These are phyloP conservation scores for Macaria liturata DNA, from an alignment of 2,888 invertebrate genomes.

Conservation along the genomic window DNA sequence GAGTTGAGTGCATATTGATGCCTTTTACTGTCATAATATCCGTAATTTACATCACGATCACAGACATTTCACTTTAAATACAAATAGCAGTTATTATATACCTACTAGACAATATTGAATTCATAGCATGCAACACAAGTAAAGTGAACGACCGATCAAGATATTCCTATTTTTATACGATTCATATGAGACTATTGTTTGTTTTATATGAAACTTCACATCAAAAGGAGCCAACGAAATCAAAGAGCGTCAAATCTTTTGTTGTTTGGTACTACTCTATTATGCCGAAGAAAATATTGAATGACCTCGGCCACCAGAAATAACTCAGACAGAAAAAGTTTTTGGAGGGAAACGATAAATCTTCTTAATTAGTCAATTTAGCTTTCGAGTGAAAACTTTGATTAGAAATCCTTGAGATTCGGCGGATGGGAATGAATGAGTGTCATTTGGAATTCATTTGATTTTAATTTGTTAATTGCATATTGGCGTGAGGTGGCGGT, in stretches of 20 bases:
- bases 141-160: too few relatives aligned
- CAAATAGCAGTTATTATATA: too few relatives aligned
- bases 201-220: slow-evolving; percentile 48
- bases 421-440: slow-evolving; percentile 33
- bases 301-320: slow-evolving; percentile 60
- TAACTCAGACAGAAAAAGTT: slow-evolving; percentile 57
- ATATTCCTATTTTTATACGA: too few relatives aligned
- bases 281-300: slow-evolving; percentile 62
- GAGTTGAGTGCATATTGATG: too few relatives aligned
- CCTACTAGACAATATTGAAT: too few relatives aligned
- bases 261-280: slow-evolving; percentile 45
- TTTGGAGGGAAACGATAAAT: slow-evolving; percentile 75
- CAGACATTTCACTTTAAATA: too few relatives aligned
- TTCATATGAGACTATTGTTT: slow-evolving; percentile 13
- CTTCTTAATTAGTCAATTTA: slow-evolving; percentile 76
- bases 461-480: slow-evolving; percentile 23
- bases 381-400: slow-evolving; percentile 66
- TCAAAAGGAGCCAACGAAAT: slow-evolving; percentile 62
- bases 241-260: slow-evolving; percentile 52
- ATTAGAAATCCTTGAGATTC: slow-evolving; percentile 63
- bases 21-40: too few relatives aligned
- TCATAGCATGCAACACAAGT: too few relatives aligned
- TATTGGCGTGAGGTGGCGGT: slow-evolving; percentile 5
- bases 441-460: slow-evolving; percentile 20
- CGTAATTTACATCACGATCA: too few relatives aligned